A percentile compares a stretch with the other conserved stretches of the same genome.
These are phyloP conservation scores for Megalops cyprinoides DNA, from an alignment of 2,797 vertebrate species.

Conservation along the genomic window DNA sequence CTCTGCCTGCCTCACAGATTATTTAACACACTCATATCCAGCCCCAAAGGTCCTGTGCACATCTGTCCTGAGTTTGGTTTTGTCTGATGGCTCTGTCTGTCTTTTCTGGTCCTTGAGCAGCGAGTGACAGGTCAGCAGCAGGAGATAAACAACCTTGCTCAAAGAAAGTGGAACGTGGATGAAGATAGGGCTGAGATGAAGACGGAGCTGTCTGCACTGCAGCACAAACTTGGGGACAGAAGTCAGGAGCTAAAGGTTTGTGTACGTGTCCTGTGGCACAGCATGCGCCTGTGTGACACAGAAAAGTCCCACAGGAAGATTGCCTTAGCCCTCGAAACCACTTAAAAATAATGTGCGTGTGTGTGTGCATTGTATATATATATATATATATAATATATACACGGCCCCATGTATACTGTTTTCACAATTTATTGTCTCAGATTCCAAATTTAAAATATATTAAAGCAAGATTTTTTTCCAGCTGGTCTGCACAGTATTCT, in stretches of 20 bases:
- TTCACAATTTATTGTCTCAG: no score
- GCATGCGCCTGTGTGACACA: constrained; percentile 71
- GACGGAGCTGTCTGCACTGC: constrained; percentile 81
- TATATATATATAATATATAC: no score
- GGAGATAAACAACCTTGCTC: constrained; percentile 80
- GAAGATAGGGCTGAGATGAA: constrained; percentile 78
- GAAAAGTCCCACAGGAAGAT: constrained; percentile 74
- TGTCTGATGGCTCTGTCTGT: constrained; percentile 38
- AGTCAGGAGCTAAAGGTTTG: constrained; percentile 87
- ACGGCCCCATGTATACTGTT: no score
- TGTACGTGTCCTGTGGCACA: constrained; percentile 53
- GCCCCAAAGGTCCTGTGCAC: no score
- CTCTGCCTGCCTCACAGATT: no score
- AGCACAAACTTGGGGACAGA: constrained; percentile 82
- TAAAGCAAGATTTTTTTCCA: no score
- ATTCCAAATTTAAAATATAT: no score
- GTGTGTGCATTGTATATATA: no score
- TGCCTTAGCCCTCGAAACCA: constrained; percentile 80
- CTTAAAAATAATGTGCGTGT: constrained; percentile 55
- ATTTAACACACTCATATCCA: no score
- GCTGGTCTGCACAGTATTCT: no score
- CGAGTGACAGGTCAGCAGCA: constrained; percentile 76
- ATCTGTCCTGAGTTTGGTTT: constrained; percentile 12
- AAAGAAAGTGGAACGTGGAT: constrained; percentile 71
- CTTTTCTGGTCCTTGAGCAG: constrained; percentile 59